Percentiles rank a stretch among this genome's conserved stretches.
Conservation (phyloP, 2,113 vertebrate genomes). For the Xiphias gladius region DNA sequence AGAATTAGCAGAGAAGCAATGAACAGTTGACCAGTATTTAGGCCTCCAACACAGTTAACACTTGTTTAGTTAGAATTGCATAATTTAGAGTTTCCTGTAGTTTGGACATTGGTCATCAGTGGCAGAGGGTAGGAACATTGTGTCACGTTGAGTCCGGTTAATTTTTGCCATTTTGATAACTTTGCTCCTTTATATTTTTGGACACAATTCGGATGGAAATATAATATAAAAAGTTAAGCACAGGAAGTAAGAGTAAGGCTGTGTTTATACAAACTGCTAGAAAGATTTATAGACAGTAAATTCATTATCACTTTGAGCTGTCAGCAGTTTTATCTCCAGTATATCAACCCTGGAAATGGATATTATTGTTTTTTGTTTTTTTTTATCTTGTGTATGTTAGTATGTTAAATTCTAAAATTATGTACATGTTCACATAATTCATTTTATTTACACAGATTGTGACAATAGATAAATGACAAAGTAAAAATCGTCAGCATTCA, state of each 20-base stretch:
- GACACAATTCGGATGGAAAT: constrained; percentile 1
- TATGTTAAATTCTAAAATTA: neutral
- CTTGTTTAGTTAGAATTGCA: constrained; percentile 26
- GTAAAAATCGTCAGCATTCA: constrained; percentile 46
- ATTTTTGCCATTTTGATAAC: neutral
- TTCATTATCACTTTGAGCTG: constrained; percentile 67
- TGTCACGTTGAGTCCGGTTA: constrained; percentile 6
- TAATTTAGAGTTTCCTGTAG: constrained; percentile 30
- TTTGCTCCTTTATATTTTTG: neutral
- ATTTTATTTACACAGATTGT: constrained; percentile 2
- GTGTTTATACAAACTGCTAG: neutral
- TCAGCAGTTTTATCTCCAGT: constrained; percentile 51
- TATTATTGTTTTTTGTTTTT: neutral
- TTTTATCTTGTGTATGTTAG: too few species aligned
- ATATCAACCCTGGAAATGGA: constrained; percentile 17
- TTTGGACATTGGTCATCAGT: constrained; percentile 12
- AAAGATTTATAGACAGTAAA: neutral
- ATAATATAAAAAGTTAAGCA: neutral
- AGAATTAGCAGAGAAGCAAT: constrained; percentile 51
- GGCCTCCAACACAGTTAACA: constrained; percentile 38
- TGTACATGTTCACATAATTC: neutral
- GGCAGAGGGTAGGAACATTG: constrained; percentile 37
- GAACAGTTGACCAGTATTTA: constrained; percentile 35
- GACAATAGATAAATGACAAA: neutral
- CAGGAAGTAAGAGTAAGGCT: neutral